Evolutionary conservation across 2,888 invertebrate species (phyloP).

Genomic region (Congeria kusceri): DNA sequence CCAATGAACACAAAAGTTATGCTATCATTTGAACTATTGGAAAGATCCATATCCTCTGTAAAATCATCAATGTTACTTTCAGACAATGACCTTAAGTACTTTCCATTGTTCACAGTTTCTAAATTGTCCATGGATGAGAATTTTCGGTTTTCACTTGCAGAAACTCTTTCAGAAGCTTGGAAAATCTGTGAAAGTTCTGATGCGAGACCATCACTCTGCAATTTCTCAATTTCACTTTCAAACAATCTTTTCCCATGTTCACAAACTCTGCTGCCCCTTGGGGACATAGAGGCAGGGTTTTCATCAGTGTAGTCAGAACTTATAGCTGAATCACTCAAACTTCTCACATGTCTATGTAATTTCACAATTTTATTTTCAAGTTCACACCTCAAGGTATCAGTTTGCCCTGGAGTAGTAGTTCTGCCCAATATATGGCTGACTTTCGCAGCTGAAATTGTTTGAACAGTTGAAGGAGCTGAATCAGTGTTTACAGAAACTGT

Average conservation of each 20-base stretch:
- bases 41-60: slow-evolving; percentile 53
- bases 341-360: slow-evolving; percentile 68
- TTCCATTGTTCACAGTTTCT: slow-evolving; percentile 29
- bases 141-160: background rate
- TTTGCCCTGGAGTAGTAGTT: slow-evolving; percentile 47
- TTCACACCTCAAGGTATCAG: slow-evolving; percentile 66
- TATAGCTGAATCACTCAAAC: slow-evolving; percentile 81
- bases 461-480: slow-evolving; percentile 31
- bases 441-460: slow-evolving; percentile 32
- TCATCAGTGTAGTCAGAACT: slow-evolving; percentile 82
- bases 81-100: slow-evolving; percentile 66
- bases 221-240: background rate
- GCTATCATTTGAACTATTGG: slow-evolving; percentile 72
- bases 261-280: slow-evolving; percentile 66
- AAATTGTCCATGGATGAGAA: slow-evolving; percentile 61
- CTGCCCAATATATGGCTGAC: slow-evolving; percentile 23
- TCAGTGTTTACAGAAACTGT: slow-evolving; percentile 71
- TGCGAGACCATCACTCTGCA: background rate
- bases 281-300: slow-evolving; percentile 75
- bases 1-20: slow-evolving; percentile 78
- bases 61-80: slow-evolving; percentile 68
- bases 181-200: slow-evolving; percentile 1
- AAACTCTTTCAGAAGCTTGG: background rate
- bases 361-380: slow-evolving; percentile 71
- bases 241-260: slow-evolving; percentile 50